Conservation (phyloP, 92 coral and sea anemone genomes). For the Zoanthus solanderi region DNA sequence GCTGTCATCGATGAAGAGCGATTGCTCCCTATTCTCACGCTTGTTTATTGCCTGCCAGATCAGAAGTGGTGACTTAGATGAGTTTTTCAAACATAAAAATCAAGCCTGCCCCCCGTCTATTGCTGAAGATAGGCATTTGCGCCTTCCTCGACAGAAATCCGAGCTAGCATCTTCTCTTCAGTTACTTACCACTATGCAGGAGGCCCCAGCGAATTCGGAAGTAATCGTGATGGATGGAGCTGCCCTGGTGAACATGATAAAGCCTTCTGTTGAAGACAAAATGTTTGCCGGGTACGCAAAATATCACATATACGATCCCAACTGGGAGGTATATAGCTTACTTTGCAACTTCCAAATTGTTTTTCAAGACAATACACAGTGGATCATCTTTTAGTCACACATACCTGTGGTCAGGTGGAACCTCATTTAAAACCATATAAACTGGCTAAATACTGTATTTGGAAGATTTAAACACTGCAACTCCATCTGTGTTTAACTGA, state of each 20-base stretch:
- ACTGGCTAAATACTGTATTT: conserved; percentile 78
- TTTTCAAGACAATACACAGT: not conserved
- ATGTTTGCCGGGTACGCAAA: conserved; percentile 60
- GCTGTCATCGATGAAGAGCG: too few species aligned
- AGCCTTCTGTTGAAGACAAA: conserved; percentile 46
- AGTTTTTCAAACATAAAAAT: conserved; percentile 47
- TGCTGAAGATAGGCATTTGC: not conserved
- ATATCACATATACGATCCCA: too few species aligned
- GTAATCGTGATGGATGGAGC: conserved; percentile 59
- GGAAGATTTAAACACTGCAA: conserved; percentile 67
- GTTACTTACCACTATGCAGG: conserved; percentile 23
- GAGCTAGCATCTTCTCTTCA: conserved; percentile 51
- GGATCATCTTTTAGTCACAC: not conserved
- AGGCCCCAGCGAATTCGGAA: conserved; percentile 51
- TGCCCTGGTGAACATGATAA: conserved; percentile 72
- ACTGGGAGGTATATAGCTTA: too few species aligned
- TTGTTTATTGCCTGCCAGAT: conserved; percentile 59
- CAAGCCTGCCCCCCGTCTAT: too few species aligned
- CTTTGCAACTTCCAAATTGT: too few species aligned
- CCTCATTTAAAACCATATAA: conserved; percentile 58
- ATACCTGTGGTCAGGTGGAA: conserved; percentile 70
- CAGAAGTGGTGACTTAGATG: conserved; percentile 58
- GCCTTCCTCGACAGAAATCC: conserved; percentile 8
- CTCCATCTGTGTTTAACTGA: conserved; percentile 75
- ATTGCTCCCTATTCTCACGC: not conserved